phyloP scores from a whole-genome alignment of 2,113 vertebrate genomes.

The Pterocles orientalis region DNA sequence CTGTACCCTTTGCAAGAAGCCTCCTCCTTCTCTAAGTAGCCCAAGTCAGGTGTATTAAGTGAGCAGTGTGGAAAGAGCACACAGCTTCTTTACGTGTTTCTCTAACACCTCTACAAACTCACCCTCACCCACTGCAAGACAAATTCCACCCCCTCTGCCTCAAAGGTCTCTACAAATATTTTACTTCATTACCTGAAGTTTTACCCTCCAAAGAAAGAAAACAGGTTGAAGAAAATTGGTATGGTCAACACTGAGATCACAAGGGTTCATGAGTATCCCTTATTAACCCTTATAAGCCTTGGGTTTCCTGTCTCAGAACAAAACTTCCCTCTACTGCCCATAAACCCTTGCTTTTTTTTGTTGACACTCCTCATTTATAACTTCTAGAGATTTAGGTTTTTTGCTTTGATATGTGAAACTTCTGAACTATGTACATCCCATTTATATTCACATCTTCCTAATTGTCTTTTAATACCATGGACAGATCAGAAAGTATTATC shows the following conservation, averaged over 20 bases:
- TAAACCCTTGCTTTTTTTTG: background rate
- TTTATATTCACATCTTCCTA: background rate
- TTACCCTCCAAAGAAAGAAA: background rate
- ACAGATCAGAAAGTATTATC: too few species aligned
- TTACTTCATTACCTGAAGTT: background rate
- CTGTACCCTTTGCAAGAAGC: background rate
- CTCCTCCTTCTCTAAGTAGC: background rate
- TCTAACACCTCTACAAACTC: background rate
- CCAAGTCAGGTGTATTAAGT: background rate
- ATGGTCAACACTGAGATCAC: background rate
- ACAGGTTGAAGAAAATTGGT: background rate
- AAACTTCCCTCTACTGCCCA: background rate
- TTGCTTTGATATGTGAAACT: background rate
- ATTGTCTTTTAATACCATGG: background rate
- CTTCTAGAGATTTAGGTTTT: background rate
- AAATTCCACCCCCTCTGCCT: rapidly evolving
- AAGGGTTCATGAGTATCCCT: background rate
- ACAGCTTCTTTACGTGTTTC: background rate
- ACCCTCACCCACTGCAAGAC: background rate
- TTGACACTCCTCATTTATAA: background rate
- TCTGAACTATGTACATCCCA: background rate
- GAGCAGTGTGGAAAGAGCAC: background rate
- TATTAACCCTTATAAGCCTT: background rate
- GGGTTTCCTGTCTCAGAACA: background rate
- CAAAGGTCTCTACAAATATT: background rate